A percentile compares a stretch with the other conserved stretches of the same genome.
These are phyloP conservation scores for Donacobius atricapilla DNA, from an alignment of 2,113 vertebrate species.

Conservation along the genomic window DNA sequence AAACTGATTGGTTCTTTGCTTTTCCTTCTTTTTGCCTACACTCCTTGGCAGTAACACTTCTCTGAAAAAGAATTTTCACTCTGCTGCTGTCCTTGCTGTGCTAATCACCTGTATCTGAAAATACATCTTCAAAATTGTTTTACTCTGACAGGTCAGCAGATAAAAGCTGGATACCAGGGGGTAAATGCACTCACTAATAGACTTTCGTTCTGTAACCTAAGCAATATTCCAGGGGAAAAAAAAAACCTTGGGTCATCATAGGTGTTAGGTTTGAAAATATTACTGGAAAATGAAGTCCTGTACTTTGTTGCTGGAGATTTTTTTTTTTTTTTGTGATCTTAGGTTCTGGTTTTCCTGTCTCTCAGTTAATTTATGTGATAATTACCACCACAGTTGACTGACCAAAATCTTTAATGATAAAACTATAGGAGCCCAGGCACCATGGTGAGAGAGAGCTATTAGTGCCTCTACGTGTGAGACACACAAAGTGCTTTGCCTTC, in stretches of 20 bases:
- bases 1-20: background rate
- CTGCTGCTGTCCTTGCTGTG: slow-evolving; percentile 46
- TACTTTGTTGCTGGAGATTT: slow-evolving; percentile 21
- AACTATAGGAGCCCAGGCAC: slow-evolving; percentile 33
- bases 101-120: slow-evolving; percentile 66
- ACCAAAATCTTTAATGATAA: slow-evolving; percentile 64
- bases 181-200: slow-evolving; percentile 62
- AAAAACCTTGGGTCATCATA: slow-evolving; percentile 2
- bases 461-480: slow-evolving; percentile 10
- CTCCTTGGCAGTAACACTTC: background rate
- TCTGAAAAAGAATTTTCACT: slow-evolving; percentile 38
- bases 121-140: slow-evolving; percentile 65
- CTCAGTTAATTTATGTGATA: slow-evolving; percentile 67
- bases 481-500: background rate
- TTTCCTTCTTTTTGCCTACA: background rate
- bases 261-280: slow-evolving; percentile 53
- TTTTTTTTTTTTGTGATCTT: background rate
- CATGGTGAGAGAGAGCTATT: slow-evolving; percentile 42
- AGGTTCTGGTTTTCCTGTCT: background rate
- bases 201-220: slow-evolving; percentile 42
- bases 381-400: slow-evolving; percentile 62
- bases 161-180: slow-evolving; percentile 56
- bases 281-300: slow-evolving; percentile 27
- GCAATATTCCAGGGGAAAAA: slow-evolving; percentile 19
- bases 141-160: slow-evolving; percentile 60